A percentile compares a stretch with the other conserved stretches of the same genome.
These are phyloP conservation scores for Catocala fraxini DNA, from an alignment of 2,888 invertebrate genomes.

Conservation along the genomic window DNA sequence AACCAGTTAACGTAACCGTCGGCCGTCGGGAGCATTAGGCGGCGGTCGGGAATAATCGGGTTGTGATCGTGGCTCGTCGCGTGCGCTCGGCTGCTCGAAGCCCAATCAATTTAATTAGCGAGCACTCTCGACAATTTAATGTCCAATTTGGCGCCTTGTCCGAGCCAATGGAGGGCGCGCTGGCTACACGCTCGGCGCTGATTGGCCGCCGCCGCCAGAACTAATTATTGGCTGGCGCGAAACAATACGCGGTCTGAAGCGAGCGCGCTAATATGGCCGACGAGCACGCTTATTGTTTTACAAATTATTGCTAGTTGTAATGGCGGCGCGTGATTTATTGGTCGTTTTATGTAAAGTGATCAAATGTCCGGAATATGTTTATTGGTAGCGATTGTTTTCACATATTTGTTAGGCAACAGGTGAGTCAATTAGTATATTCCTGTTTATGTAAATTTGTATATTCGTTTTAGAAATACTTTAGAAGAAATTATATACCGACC, in stretches of 20 bases:
- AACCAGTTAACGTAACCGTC: conserved; percentile 21
- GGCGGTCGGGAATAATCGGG: not conserved
- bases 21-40: conserved; percentile 28
- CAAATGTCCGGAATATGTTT: not conserved
- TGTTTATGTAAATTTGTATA: too few species aligned
- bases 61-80: conserved; percentile 19
- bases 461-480: too few species aligned
- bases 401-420: too few species aligned
- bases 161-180: conserved; percentile 66
- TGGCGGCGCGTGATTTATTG: conserved; percentile 62
- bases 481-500: too few species aligned
- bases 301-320: conserved; percentile 67
- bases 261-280: conserved; percentile 71
- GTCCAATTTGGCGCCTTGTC: conserved; percentile 61
- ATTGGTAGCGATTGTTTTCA: not conserved
- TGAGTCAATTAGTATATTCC: too few species aligned
- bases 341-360: conserved; percentile 47
- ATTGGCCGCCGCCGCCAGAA: conserved; percentile 68
- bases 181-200: conserved; percentile 56
- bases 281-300: conserved; percentile 62
- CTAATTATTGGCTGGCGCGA: conserved; percentile 77
- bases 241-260: conserved; percentile 67
- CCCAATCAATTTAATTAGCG: conserved; percentile 75
- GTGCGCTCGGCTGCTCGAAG: conserved; percentile 48
- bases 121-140: conserved; percentile 56